Base-by-base conservation (phyloP, 1,140 invertebrate genomes). In the Ladona fulva region DNA sequence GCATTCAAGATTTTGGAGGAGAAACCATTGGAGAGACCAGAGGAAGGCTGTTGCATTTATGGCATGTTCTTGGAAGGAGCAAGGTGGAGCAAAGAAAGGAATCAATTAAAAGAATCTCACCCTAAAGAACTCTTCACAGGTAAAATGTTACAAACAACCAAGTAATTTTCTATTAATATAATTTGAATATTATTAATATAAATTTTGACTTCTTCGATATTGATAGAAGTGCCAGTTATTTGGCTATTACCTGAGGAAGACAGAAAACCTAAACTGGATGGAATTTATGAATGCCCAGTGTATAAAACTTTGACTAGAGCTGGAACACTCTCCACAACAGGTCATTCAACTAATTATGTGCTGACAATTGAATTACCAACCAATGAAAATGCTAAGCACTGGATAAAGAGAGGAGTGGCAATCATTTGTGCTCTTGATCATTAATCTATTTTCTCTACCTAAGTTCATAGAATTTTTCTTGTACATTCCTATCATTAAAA, bases 331-430 rank as follows among this genome's bases (percentile, higher is more conserved):
- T 91, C 92, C 77, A 92, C 93, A n/a, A 90, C 92, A n/a, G 89
- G 92, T 25, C 90, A 94, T 66, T 94, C 92, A 0, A 93, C 92
- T 7, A 94, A 95, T 85, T 94, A 92, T 83, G 91, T 95, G 19
- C 83, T 94, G 78, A 87, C 90, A 16, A 89, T 94, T 75, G 89
- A 91, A 79, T 85, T 95, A 29, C 88, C 90, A 0, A 90, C 89
- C 1, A 83, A 87, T 24, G 85, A 89, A 80, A 84, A 87, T 0
- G 87, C 90, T 78, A 83, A 86, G 29, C 92, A 94, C 81, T 95
- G 93, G 93, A 91, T 93, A 74, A 92, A 93, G 83, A 84, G 92
- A 52, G 93, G 93, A 0, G 91, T 93, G 0, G 93, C 93, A 0
- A 81, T 93, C 14, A 89, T 95, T 77, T 94, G 92, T 80, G 91